Evolutionary conservation across 1,140 invertebrate genomes (phyloP).

Genomic region (Octopus bimaculoides): DNA sequence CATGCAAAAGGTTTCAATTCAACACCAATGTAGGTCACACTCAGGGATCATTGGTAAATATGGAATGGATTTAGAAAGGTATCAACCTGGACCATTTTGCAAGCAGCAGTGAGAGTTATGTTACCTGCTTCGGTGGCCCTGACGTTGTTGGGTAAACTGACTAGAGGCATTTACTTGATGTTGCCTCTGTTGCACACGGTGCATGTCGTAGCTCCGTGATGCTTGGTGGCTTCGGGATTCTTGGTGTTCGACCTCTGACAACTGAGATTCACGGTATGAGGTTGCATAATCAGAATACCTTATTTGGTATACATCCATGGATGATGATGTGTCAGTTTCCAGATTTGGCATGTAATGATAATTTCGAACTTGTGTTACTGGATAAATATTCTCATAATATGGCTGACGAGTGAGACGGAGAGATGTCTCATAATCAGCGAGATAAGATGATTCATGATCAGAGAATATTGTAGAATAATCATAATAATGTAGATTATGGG

Average conservation of each 20-base stretch:
- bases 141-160: background rate
- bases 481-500: too few relatives aligned
- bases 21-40: background rate
- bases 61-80: background rate
- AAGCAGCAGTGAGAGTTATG: background rate
- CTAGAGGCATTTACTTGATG: background rate
- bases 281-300: too few relatives aligned
- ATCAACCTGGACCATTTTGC: background rate
- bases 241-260: background rate
- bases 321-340: too few relatives aligned
- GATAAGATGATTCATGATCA: background rate
- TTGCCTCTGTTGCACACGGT: background rate
- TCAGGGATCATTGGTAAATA: background rate
- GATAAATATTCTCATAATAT: too few relatives aligned
- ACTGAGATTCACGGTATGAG: background rate
- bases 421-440: background rate
- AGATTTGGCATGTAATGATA: too few relatives aligned
- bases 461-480: background rate
- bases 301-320: too few relatives aligned
- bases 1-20: background rate
- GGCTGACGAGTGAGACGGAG: background rate
- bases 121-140: constrained; percentile 4
- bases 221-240: background rate
- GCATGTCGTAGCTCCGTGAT: background rate
- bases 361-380: too few relatives aligned